Percentiles rank a stretch among this genome's conserved stretches.
phyloP scores from a whole-genome alignment of 2,888 invertebrate species.

The Bursaphelenchus okinawaensis region DNA sequence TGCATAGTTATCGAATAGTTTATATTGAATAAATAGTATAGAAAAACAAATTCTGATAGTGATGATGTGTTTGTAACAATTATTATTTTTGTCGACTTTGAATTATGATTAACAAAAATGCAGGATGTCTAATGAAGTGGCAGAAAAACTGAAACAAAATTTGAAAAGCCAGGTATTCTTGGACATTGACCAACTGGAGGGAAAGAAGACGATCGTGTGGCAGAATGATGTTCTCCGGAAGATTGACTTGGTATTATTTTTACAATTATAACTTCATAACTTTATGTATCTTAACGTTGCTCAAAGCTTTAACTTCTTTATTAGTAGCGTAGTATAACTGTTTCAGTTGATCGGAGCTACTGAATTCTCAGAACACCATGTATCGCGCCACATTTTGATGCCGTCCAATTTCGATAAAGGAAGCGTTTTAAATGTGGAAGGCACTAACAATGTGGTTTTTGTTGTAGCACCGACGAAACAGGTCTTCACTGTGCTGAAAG shows the following conservation, averaged over 20 bases:
- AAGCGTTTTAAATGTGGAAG: neutral
- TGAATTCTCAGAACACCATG: conserved; percentile 15
- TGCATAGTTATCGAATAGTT: no score
- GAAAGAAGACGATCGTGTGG: conserved; percentile 51
- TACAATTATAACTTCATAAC: neutral
- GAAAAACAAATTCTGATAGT: no score
- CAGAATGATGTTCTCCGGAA: conserved; percentile 41
- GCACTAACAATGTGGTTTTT: neutral
- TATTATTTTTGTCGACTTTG: no score
- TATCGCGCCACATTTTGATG: conserved; percentile 11
- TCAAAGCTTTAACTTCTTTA: neutral
- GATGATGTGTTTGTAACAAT: no score
- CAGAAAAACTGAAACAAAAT: neutral
- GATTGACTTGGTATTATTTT: conserved; percentile 40
- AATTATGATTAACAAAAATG: no score
- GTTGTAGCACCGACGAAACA: neutral
- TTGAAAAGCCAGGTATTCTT: neutral
- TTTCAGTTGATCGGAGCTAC: conserved; percentile 20
- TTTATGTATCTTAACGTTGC: neutral
- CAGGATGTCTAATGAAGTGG: neutral
- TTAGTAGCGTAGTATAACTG: neutral
- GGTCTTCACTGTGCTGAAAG: neutral
- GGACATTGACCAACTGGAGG: conserved; percentile 29
- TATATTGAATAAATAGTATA: no score
- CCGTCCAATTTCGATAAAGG: conserved; percentile 8